Percentiles rank a stretch among this genome's conserved stretches.
Conservation (phyloP, 1,140 invertebrate genomes). For the Aplysia californica region DNA sequence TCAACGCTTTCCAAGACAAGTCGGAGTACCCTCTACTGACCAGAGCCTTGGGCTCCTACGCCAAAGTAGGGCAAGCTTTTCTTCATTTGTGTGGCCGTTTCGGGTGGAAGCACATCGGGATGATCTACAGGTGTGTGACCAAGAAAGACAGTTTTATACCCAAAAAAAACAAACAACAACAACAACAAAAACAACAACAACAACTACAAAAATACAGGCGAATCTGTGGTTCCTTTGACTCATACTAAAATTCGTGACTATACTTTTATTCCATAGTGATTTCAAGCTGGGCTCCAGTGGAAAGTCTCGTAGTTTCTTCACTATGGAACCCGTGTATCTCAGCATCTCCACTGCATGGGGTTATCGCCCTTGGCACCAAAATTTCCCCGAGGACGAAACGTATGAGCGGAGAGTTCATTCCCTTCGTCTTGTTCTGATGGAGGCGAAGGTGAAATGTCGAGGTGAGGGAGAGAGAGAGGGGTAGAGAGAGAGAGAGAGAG, state of each 20-base stretch:
- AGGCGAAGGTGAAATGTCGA: too few relatives aligned
- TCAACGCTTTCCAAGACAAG: constrained; percentile 32
- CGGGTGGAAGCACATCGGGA: constrained; percentile 37
- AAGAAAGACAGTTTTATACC: background rate
- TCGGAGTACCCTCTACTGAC: constrained; percentile 32
- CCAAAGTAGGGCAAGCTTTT: constrained; percentile 38
- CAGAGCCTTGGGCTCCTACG: constrained; percentile 31
- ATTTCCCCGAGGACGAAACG: constrained; percentile 18
- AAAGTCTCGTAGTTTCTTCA: constrained; percentile 39
- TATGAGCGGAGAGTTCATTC: background rate
- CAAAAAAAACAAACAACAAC: too few relatives aligned
- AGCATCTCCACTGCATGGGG: background rate
- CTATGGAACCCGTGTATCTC: constrained; percentile 35
- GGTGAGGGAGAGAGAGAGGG: too few relatives aligned
- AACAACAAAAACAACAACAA: too few relatives aligned
- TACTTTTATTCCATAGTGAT: too few relatives aligned
- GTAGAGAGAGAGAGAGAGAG: too few relatives aligned
- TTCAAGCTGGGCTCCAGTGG: too few relatives aligned
- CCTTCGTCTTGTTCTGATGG: constrained; percentile 18
- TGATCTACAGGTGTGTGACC: constrained; percentile 15
- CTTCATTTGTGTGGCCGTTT: constrained; percentile 25
- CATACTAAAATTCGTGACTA: too few relatives aligned
- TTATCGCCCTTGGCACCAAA: constrained; percentile 18
- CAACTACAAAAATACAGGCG: too few relatives aligned
- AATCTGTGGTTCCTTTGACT: too few relatives aligned